A percentile compares a stretch with the other conserved stretches of the same genome.
These are phyloP conservation scores for Centropristis striata DNA, from an alignment of 2,113 vertebrate species.

Conservation along the genomic window DNA sequence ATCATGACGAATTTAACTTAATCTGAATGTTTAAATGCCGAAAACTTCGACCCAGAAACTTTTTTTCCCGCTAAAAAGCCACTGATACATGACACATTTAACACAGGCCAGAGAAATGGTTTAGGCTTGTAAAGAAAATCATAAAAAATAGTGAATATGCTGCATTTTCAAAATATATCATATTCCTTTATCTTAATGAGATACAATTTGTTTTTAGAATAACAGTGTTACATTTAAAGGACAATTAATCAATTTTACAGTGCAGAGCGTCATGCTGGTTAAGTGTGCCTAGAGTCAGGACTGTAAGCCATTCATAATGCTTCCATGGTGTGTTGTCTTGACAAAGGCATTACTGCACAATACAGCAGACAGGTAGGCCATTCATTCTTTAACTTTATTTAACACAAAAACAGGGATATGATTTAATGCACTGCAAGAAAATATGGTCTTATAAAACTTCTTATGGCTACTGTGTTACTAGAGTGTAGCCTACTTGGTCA, in stretches of 20 bases:
- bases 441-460: not conserved
- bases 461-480: not conserved
- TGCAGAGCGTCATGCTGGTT: not conserved
- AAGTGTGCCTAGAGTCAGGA: not conserved
- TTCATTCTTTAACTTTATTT: not conserved
- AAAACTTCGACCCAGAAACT: not conserved
- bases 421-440: not conserved
- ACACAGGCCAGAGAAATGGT: too few relatives aligned
- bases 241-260: not conserved
- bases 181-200: not conserved
- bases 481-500: not conserved
- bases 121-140: not conserved
- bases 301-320: too few relatives aligned
- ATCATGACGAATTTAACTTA: not conserved
- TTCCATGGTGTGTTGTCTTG: not conserved
- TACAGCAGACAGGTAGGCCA: not conserved
- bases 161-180: not conserved
- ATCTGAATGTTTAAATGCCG: not conserved
- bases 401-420: not conserved
- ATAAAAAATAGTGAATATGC: not conserved
- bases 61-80: not conserved
- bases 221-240: not conserved
- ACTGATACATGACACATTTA: not conserved
- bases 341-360: not conserved
- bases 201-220: not conserved